These are phyloP conservation scores for Dicerorhinus sumatrensis DNA, from an alignment of 2,113 vertebrate species.

Conservation along the genomic window DNA sequence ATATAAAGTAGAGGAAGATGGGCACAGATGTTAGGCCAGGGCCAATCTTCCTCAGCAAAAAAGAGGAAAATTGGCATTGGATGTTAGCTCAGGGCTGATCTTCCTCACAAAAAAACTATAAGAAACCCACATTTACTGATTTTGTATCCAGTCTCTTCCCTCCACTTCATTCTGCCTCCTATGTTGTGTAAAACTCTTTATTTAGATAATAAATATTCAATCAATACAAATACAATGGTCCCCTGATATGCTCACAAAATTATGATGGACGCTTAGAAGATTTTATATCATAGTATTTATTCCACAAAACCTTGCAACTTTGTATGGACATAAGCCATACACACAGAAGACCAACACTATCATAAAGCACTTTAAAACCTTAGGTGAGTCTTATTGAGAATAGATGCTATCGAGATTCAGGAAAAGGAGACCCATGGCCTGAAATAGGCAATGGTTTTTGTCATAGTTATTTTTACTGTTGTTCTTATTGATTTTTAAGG, in stretches of 20 bases:
- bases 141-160: neutral
- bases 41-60: no score
- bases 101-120: neutral
- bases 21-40: no score
- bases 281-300: neutral
- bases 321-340: neutral
- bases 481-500: neutral
- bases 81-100: no score
- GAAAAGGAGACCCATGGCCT: neutral
- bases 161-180: neutral
- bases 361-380: neutral
- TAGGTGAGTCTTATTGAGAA: neutral
- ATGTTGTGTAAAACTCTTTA: neutral
- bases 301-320: neutral
- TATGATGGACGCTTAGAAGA: neutral
- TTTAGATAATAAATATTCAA: slow-evolving; percentile 8
- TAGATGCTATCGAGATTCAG: neutral
- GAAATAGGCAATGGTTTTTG: neutral
- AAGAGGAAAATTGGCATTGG: no score
- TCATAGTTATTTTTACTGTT: neutral
- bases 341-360: neutral
- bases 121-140: neutral
- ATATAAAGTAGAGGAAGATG: no score
- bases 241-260: neutral
- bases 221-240: neutral